phyloP scores from a whole-genome alignment of 1,140 invertebrate species.

The Drosophila santomea region DNA sequence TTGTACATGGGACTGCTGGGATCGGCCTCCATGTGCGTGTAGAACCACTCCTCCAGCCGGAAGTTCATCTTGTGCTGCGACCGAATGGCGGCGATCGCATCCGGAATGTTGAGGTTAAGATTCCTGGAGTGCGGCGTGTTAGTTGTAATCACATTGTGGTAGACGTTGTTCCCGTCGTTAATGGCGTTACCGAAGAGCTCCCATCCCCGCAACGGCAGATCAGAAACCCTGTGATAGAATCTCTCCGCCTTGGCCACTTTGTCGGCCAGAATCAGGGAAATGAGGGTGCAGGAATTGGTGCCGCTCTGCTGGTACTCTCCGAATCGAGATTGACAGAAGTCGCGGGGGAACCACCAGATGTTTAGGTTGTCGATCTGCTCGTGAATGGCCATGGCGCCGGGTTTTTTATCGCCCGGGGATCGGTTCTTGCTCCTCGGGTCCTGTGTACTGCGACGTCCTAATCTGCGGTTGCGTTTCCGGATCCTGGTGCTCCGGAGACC shows the following conservation, averaged over 20 bases:
- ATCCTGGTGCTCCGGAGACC: slow-evolving; percentile 18
- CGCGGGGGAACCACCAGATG: slow-evolving; percentile 82
- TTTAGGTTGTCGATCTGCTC: slow-evolving; percentile 79
- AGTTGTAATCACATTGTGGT: slow-evolving; percentile 70
- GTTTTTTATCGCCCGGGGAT: not conserved
- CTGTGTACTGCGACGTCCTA: slow-evolving; percentile 1
- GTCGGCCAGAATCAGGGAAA: slow-evolving; percentile 75
- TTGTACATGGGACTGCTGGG: slow-evolving; percentile 65
- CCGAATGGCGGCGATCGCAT: slow-evolving; percentile 71
- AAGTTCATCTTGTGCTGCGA: slow-evolving; percentile 75
- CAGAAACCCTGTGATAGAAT: slow-evolving; percentile 60
- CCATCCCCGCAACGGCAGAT: slow-evolving; percentile 65
- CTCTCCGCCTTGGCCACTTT: slow-evolving; percentile 69
- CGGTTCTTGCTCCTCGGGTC: not conserved
- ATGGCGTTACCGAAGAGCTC: slow-evolving; percentile 78
- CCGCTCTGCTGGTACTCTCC: slow-evolving; percentile 76
- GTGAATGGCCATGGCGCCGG: slow-evolving; percentile 65
- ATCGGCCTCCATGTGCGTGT: slow-evolving; percentile 82
- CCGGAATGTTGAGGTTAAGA: slow-evolving; percentile 78
- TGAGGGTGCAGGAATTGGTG: slow-evolving; percentile 81
- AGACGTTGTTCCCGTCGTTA: slow-evolving; percentile 79
- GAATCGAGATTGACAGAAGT: slow-evolving; percentile 78
- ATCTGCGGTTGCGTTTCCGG: slow-evolving; percentile 2
- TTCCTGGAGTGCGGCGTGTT: slow-evolving; percentile 58
- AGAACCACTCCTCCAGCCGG: slow-evolving; percentile 79